These are phyloP conservation scores for Pachydiplax longipennis DNA, from an alignment of 2,888 invertebrate genomes.

Conservation along the genomic window DNA sequence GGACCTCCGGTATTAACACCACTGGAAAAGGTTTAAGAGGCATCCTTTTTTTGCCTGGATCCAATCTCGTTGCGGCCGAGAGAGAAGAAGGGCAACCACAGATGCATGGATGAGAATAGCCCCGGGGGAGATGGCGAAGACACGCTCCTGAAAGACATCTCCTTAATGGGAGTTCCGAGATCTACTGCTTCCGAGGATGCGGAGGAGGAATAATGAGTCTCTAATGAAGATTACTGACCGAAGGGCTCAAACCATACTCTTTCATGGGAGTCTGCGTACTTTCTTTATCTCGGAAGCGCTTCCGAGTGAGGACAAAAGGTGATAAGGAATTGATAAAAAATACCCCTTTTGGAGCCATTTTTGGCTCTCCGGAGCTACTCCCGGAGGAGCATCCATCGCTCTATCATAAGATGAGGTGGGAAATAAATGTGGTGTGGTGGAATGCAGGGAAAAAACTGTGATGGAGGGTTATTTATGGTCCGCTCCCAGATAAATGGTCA, in stretches of 20 bases:
- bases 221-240: slow-evolving; percentile 1
- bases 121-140: background rate
- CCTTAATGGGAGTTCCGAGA: background rate
- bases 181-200: background rate
- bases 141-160: background rate
- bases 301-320: background rate
- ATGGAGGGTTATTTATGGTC: background rate
- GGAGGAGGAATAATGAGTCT: background rate
- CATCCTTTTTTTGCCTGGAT: background rate
- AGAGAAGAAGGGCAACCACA: background rate
- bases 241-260: background rate
- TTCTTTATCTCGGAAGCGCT: background rate
- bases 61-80: background rate
- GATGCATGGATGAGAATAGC: background rate
- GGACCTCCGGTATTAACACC: background rate
- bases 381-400: background rate
- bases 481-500: background rate
- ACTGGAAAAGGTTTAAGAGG: background rate
- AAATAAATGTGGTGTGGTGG: background rate
- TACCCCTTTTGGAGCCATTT: background rate
- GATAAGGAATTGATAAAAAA: background rate
- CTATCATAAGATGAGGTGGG: background rate
- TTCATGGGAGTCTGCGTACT: background rate
- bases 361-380: background rate
- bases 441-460: background rate